Conservation (phyloP, 2,888 invertebrate genomes). For the Drosophila anomelani region DNA sequence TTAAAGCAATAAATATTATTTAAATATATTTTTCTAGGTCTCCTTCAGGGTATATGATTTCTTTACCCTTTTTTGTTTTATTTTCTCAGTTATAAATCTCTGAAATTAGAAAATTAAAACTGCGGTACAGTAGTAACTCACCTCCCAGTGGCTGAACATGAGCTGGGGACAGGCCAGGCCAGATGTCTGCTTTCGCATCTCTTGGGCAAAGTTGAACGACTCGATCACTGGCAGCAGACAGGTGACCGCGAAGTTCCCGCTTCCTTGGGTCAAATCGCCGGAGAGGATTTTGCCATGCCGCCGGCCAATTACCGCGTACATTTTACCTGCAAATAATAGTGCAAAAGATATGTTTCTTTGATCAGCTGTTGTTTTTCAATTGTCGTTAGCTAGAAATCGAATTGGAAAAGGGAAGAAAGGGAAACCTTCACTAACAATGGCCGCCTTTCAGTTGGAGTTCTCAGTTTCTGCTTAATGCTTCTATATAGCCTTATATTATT, state of each 20-base stretch:
- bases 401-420: conserved; percentile 28
- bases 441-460: conserved; percentile 42
- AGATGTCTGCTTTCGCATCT: conserved; percentile 97
- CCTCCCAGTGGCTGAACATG: conserved; percentile 99
- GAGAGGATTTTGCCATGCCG: conserved; percentile 94
- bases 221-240: conserved; percentile 98
- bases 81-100: not conserved
- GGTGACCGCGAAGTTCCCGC: conserved; percentile 94
- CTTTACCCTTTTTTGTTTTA: no score
- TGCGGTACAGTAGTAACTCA: conserved; percentile 84
- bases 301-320: conserved; percentile 95
- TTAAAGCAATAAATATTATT: not conserved
- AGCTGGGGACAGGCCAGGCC: conserved; percentile 98
- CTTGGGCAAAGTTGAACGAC: conserved; percentile 97
- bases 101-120: not conserved
- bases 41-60: not conserved
- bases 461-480: conserved; percentile 32
- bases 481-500: conserved; percentile 18
- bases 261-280: conserved; percentile 96
- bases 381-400: conserved; percentile 39
- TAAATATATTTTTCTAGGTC: not conserved
- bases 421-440: conserved; percentile 40
- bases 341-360: conserved; percentile 30
- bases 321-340: conserved; percentile 88
- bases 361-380: conserved; percentile 32